Base-by-base conservation (phyloP, 2,888 invertebrate genomes). In the Protula sp. region DNA sequence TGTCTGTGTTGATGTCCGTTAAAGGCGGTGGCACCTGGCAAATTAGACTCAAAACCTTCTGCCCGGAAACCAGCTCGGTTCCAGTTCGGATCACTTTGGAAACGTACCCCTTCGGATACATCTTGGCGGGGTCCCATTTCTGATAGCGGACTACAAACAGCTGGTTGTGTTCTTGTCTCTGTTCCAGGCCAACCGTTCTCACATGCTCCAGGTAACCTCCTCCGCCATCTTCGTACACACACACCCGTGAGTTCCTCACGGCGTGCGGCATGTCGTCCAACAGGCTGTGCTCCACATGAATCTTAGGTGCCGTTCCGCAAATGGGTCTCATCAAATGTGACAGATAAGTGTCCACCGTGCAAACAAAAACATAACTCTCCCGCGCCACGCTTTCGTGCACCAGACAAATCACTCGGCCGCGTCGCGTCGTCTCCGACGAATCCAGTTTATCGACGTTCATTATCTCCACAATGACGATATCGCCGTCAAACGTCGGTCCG, bases 401-500 rank as follows among this genome's bases (percentile, higher is more conserved):
- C n/a, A n/a, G n/a, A n/a, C n/a, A n/a, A n/a, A n/a, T n/a, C n/a
- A n/a, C n/a, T n/a, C n/a, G n/a, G n/a, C n/a, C n/a, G n/a, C n/a
- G n/a, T n/a, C n/a, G n/a, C n/a, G n/a, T n/a, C 19, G 9, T 38
- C 38, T 19, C 9, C 19, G 9, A 9, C 9, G 38, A 9, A 38
- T 38, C 38, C 38, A 38, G 19, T n/a, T 38, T 56, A n/a, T 60
- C 50, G 3, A 45, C 53, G 22, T 48, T 27, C 52, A 30, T 55
- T 26, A 63, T 31, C 47, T 55, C 30, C 51, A 57, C 62, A 22
- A 64, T 55, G 3, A 60, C 60, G 9, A 51, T 54, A 45, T 58
- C 58, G 3, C 64, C 64, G 24, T 64, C 57, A 14, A 61, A 52
- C 22, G 58, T 53, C n/a, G 57, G 60, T 3, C 63, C 63, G 48